Evolutionary conservation across 2,888 invertebrate species (phyloP).

Genomic region (Dicyrtomina minuta): DNA sequence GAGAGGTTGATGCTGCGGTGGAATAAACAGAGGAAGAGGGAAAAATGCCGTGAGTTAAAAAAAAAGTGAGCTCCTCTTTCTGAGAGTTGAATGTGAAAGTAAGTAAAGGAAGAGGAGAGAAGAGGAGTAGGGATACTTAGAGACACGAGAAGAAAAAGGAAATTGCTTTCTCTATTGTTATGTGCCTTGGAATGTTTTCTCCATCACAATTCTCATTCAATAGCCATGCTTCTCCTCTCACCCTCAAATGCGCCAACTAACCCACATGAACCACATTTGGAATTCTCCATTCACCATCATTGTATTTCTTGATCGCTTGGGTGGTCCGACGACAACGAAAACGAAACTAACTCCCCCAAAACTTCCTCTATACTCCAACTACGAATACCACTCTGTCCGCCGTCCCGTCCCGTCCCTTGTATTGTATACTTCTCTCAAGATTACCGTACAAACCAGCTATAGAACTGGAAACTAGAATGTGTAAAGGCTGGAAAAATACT

Average conservation of each 20-base stretch:
- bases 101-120: background rate
- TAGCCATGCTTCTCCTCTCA: conserved; percentile 5
- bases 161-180: conserved; percentile 44
- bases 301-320: conserved; percentile 17
- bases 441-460: too few species aligned
- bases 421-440: background rate
- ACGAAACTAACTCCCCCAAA: background rate
- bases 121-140: conserved; percentile 27
- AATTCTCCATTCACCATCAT: conserved; percentile 16
- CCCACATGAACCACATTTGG: conserved; percentile 24
- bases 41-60: background rate
- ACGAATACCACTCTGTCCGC: background rate
- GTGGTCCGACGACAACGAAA: conserved; percentile 1
- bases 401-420: background rate
- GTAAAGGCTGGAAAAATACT: too few species aligned
- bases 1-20: background rate
- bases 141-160: conserved; percentile 33
- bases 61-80: background rate
- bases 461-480: too few species aligned
- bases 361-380: background rate
- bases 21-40: conserved; percentile 1
- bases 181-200: conserved; percentile 35
- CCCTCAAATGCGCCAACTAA: conserved; percentile 16
- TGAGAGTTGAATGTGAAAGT: background rate
- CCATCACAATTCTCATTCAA: conserved; percentile 34